These are phyloP conservation scores for Romanogobio albipinnatus DNA, from an alignment of 2,113 vertebrate genomes.

Conservation along the genomic window DNA sequence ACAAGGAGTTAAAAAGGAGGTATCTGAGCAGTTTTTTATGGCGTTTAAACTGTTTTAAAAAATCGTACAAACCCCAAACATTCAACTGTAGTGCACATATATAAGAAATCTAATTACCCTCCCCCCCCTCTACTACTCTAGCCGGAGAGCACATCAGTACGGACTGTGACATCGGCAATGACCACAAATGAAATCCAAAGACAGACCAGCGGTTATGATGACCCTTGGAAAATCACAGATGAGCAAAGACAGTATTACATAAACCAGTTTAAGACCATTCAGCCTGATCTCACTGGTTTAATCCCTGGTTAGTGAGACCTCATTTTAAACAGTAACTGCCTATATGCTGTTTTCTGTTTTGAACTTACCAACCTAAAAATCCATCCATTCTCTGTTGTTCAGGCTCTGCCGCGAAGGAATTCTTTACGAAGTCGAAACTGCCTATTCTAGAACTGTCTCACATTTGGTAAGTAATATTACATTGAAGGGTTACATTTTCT, in stretches of 20 bases:
- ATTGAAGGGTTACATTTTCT: slow-evolving; percentile 8
- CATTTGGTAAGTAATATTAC: slow-evolving; percentile 88
- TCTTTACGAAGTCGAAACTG: slow-evolving; percentile 99
- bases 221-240: slow-evolving; percentile 99
- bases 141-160: slow-evolving; percentile 87
- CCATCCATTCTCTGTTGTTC: slow-evolving; percentile 25
- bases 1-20: not conserved
- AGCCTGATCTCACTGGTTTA: slow-evolving; percentile 96
- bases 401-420: slow-evolving; percentile 99
- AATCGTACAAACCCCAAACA: not conserved
- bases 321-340: not conserved
- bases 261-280: slow-evolving; percentile 99
- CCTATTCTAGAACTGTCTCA: slow-evolving; percentile 99
- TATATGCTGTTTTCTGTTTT: not conserved
- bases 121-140: not conserved
- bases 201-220: slow-evolving; percentile 95
- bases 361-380: not conserved
- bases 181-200: slow-evolving; percentile 96
- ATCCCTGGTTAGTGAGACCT: slow-evolving; percentile 87
- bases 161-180: slow-evolving; percentile 88
- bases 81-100: not conserved
- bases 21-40: not conserved
- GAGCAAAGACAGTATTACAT: slow-evolving; percentile 99
- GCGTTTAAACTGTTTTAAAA: not conserved
- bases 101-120: not conserved